These are phyloP conservation scores for Nyctibius grandis DNA, from an alignment of 2,797 vertebrate genomes.

Conservation along the genomic window DNA sequence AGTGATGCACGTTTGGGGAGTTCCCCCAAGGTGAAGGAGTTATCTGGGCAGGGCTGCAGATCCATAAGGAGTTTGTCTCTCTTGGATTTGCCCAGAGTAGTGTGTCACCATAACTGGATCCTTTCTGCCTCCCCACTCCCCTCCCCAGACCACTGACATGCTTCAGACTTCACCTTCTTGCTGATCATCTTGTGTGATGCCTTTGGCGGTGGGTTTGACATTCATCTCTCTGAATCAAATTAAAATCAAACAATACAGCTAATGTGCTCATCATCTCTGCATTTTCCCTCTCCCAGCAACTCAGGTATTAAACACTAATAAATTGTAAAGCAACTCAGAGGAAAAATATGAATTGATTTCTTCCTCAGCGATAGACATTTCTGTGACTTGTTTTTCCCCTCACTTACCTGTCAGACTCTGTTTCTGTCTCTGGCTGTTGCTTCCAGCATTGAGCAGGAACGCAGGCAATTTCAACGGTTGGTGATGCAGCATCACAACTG, in stretches of 20 bases:
- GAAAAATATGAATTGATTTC: neutral
- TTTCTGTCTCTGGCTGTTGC: neutral
- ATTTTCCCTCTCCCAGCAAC: neutral
- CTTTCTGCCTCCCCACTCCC: neutral
- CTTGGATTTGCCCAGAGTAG: neutral
- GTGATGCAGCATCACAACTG: neutral
- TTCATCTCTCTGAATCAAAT: neutral
- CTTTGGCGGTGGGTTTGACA: neutral
- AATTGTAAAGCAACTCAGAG: neutral
- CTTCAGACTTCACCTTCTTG: neutral
- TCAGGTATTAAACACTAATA: neutral
- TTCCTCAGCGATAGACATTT: neutral
- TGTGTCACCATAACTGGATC: accelerated
- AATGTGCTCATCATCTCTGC: neutral
- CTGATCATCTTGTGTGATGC: neutral
- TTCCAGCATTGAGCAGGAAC: neutral
- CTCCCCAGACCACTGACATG: neutral
- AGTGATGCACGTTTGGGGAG: accelerated
- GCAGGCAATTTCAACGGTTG: neutral
- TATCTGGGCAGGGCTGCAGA: neutral
- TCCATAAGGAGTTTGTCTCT: accelerated
- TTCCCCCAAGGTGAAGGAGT: neutral
- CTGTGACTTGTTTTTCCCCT: neutral
- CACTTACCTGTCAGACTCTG: neutral
- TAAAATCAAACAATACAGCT: neutral